Percentiles rank a stretch among this genome's conserved stretches.
Evolutionary conservation across 2,113 vertebrate species (phyloP).

Genomic region (Salminus brasiliensis): DNA sequence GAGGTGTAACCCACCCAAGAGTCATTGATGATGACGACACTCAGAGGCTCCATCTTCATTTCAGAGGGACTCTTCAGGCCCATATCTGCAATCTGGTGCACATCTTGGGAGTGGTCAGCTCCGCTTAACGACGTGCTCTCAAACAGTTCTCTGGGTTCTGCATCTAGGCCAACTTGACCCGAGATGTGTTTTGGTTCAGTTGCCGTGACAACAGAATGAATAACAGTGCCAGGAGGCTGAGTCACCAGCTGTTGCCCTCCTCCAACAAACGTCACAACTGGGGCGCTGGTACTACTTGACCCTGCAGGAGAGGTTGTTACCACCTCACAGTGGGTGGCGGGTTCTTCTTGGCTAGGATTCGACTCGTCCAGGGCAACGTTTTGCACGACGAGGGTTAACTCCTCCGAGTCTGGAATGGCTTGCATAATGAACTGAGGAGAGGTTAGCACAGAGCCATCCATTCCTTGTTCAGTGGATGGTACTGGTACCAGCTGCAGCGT

Average conservation of each 20-base stretch:
- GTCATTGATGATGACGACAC: constrained; percentile 77
- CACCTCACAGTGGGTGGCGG: constrained; percentile 55
- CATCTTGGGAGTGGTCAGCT: not conserved
- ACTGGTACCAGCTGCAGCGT: constrained; percentile 85
- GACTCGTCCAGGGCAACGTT: constrained; percentile 76
- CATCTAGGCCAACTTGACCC: not conserved
- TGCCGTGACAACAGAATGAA: constrained; percentile 83
- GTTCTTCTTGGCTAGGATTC: not conserved
- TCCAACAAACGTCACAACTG: constrained; percentile 78
- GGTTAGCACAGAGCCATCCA: constrained; percentile 48
- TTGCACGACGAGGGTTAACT: constrained; percentile 84
- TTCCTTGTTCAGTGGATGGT: constrained; percentile 73
- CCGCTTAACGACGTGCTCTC: not conserved
- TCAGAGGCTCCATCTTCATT: constrained; percentile 71
- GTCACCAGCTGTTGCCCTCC: constrained; percentile 75
- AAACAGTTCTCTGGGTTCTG: not conserved
- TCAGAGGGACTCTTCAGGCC: constrained; percentile 44
- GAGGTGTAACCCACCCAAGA: constrained; percentile 45
- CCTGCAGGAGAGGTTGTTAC: constrained; percentile 63
- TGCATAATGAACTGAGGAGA: constrained; percentile 83
- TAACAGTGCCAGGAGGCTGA: constrained; percentile 77
- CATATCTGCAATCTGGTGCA: constrained; percentile 55
- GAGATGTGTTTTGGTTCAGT: constrained; percentile 74
- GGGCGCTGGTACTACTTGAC: constrained; percentile 67
- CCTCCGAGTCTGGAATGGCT: constrained; percentile 78